Evolutionary conservation across 1,140 invertebrate species (phyloP), one percentile per base, ranked within the genome.

Genomic region (Drepana arcuata): DNA sequence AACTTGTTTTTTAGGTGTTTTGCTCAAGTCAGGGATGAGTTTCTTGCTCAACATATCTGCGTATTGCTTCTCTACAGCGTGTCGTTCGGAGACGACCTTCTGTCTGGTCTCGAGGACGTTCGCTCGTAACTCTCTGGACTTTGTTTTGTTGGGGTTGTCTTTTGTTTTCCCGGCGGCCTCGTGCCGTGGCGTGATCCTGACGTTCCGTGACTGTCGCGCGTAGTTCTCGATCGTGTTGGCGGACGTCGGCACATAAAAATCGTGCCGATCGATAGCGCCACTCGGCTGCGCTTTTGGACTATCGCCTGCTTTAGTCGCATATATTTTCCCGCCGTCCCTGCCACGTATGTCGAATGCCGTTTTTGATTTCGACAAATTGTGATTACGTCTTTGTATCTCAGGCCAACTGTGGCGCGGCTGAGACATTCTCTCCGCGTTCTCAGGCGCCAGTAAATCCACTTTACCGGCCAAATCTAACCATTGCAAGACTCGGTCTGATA

Each of bases 381-480:
- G 14, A 44, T 70, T 70, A 7, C 69, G 52, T 31, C 57, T 52
- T 27, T 75, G 71, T 14, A 79, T 60, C 32, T 79, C 78, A 0
- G 78, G 77, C 68, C 77, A 81, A 34, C 72, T 81, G 55, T 79
- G 77, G 6, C 77, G 61, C n/a, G 72, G 77, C 33, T 73, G 68
- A 5, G 60, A 23, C 45, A 77, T 74, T 7, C 72, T 39, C 18
- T 75, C 70, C 0, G 39, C 57, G 13, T 59, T 69, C n/a, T 72
- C 60, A 2, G 61, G 54, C 4, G 58, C 61, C 6, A 82, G 30
- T 10, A 83, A 41, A 50, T 82, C 57, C 2, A 68, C 55, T 60
- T 82, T 73, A 13, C 77, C 85, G 0, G 86, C 85, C 18, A 88
- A 55, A 60, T 88, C 86, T 14, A 89, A 48, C 88, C 88, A 89